Conservation (phyloP, 2,113 vertebrate genomes). For the Salvelinus alpinus region DNA sequence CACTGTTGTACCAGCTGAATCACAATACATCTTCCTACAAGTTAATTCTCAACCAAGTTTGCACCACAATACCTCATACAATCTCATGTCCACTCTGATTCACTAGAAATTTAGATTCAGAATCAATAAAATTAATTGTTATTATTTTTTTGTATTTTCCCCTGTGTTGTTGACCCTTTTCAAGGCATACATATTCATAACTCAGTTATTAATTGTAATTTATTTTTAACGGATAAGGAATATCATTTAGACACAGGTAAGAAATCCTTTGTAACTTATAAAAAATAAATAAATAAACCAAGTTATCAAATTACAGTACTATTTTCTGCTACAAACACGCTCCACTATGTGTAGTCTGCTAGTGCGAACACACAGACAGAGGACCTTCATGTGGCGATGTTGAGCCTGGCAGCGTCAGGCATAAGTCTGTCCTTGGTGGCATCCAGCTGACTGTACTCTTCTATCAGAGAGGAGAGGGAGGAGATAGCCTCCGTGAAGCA, state of each 20-base stretch:
- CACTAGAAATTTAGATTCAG: not conserved
- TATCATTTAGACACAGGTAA: not conserved
- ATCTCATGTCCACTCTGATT: not conserved
- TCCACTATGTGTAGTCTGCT: not conserved
- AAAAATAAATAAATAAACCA: conserved; percentile 16
- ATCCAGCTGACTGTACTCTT: conserved; percentile 86
- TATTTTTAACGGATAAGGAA: not conserved
- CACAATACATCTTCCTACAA: not conserved
- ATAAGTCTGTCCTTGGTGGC: conserved; percentile 67
- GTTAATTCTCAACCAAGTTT: not conserved
- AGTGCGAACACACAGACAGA: not conserved
- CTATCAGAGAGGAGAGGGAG: conserved; percentile 85
- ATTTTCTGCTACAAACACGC: not conserved
- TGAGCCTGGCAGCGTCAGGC: conserved; percentile 75
- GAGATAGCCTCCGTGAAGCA: conserved; percentile 83
- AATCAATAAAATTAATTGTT: not conserved
- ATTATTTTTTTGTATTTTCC: not conserved
- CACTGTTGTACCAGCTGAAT: not conserved
- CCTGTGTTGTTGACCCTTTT: not conserved
- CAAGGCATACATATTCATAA: too few relatives aligned
- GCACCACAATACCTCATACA: not conserved
- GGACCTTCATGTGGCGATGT: conserved; percentile 75
- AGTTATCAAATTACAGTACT: not conserved
- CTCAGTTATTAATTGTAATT: not conserved
- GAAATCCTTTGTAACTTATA: conserved; percentile 24